Percentiles rank a stretch among this genome's conserved stretches.
Evolutionary conservation across 2,113 vertebrate genomes (phyloP).

Genomic region (Chascanopsetta lugubris): DNA sequence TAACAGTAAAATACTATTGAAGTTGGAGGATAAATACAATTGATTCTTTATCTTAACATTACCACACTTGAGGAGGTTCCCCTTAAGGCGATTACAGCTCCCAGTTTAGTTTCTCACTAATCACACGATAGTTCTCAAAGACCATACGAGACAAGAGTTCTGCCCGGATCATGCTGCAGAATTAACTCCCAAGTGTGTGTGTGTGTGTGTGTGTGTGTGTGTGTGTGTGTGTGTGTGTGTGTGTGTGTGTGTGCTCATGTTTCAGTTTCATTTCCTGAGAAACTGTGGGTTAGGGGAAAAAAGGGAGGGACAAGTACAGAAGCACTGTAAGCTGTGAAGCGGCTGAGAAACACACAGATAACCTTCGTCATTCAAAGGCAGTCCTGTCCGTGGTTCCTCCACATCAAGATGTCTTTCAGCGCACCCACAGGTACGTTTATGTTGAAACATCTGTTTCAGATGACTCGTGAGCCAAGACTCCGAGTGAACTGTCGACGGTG

Average conservation of each 20-base stretch:
- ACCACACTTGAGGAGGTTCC: too few species aligned
- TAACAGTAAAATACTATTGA: too few species aligned
- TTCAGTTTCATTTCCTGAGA: slow-evolving; percentile 12
- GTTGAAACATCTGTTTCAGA: neutral
- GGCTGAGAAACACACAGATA: neutral
- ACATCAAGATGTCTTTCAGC: slow-evolving; percentile 20
- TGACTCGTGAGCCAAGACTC: neutral
- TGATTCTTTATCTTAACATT: too few species aligned
- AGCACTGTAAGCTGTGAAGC: neutral
- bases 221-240: neutral
- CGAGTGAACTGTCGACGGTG: neutral
- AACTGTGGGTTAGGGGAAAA: neutral
- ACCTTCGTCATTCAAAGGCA: neutral
- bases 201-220: too few species aligned
- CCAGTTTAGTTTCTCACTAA: too few species aligned
- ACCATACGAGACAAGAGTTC: too few species aligned
- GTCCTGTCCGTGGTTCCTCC: neutral
- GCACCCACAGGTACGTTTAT: slow-evolving; percentile 1
- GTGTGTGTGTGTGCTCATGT: too few species aligned
- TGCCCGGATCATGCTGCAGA: too few species aligned
- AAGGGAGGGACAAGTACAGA: neutral
- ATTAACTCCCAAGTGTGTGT: too few species aligned
- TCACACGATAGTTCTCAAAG: too few species aligned
- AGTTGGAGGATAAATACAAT: too few species aligned
- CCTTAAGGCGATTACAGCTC: too few species aligned